Percentiles rank a stretch among this genome's conserved stretches.
phyloP scores from a whole-genome alignment of 2,888 invertebrate genomes.

The Pyrrhia umbra region DNA sequence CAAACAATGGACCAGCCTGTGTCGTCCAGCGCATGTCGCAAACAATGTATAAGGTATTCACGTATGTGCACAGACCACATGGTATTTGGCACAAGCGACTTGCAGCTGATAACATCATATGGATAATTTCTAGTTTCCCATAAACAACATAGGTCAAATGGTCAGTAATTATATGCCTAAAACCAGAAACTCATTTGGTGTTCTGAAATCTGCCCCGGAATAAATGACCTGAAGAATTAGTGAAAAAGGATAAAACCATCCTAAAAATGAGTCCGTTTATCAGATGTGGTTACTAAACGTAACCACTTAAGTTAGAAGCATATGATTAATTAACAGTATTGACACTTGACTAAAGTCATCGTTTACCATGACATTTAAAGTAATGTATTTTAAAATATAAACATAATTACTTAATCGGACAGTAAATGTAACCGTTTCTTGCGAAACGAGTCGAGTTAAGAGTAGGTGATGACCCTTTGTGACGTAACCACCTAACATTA shows the following conservation, averaged over 20 bases:
- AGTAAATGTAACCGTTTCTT: slow-evolving; percentile 39
- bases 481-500: slow-evolving; percentile 51
- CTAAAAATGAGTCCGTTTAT: not conserved
- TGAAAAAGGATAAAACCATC: not conserved
- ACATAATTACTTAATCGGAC: slow-evolving; percentile 53
- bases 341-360: slow-evolving; percentile 13
- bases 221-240: not conserved
- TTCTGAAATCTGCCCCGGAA: not conserved
- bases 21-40: slow-evolving; percentile 14
- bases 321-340: slow-evolving; percentile 2
- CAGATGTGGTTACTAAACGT: not conserved
- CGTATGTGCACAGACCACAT: slow-evolving; percentile 16
- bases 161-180: not conserved
- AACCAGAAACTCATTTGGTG: not conserved
- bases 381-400: slow-evolving; percentile 37
- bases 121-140: slow-evolving; percentile 13
- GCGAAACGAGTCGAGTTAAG: slow-evolving; percentile 40
- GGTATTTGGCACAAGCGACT: slow-evolving; percentile 41
- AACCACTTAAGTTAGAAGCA: not conserved
- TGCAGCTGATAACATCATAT: slow-evolving; percentile 37
- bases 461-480: slow-evolving; percentile 61
- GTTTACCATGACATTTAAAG: slow-evolving; percentile 1
- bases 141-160: slow-evolving; percentile 19
- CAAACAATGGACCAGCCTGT: slow-evolving; percentile 8
- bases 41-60: slow-evolving; percentile 22